A percentile compares a stretch with the other conserved stretches of the same genome.
Conservation (phyloP, 2,113 vertebrate genomes). For the Heloderma charlesbogerti region DNA sequence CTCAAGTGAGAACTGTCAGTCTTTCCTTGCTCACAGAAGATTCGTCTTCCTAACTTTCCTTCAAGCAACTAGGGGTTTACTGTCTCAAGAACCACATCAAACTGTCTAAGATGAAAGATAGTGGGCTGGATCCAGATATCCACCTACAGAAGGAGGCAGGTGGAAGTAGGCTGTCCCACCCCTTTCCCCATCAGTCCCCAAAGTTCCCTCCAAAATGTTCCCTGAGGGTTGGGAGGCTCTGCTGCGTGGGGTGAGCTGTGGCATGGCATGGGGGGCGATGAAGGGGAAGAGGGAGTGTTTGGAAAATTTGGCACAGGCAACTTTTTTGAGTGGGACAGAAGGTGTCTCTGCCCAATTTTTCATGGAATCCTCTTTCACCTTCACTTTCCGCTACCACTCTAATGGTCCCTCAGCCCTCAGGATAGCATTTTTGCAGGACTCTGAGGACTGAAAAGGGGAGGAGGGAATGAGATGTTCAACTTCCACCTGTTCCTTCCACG, state of each 20-base stretch:
- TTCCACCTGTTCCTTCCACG: neutral
- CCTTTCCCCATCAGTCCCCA: neutral
- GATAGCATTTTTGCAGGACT: too few species aligned
- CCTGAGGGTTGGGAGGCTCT: neutral
- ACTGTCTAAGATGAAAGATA: neutral
- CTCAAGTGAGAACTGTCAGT: slow-evolving; percentile 14
- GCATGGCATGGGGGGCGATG: neutral
- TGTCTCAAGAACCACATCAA: neutral
- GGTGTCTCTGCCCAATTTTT: neutral
- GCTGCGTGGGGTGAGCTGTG: neutral
- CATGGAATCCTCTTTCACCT: neutral
- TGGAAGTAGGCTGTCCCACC: neutral
- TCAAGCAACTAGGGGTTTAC: neutral
- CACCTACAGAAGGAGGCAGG: neutral
- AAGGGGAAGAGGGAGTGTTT: too few species aligned
- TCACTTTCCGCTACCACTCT: too few species aligned
- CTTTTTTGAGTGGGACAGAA: neutral
- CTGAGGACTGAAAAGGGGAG: too few species aligned
- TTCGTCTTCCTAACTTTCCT: neutral
- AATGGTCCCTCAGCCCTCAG: too few species aligned
- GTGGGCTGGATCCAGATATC: neutral
- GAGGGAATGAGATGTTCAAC: neutral
- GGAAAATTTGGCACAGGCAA: neutral
- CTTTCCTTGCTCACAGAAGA: neutral
- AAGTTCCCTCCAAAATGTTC: neutral